phyloP scores from a whole-genome alignment of 2,888 invertebrate species.

The Nematopogon swammerdamellus region DNA sequence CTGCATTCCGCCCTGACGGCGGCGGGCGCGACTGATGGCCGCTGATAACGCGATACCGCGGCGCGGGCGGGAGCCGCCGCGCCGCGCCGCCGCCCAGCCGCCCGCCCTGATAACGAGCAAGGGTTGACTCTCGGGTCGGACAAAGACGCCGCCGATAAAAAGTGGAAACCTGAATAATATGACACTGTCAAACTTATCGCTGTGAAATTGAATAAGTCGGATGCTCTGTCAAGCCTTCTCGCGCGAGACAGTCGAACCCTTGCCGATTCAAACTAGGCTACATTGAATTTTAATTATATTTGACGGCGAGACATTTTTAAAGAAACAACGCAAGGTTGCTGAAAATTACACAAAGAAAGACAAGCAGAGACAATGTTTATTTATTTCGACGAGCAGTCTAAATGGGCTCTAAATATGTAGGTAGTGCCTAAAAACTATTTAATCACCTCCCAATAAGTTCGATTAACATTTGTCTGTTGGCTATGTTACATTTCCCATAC shows the following conservation, averaged over 20 bases:
- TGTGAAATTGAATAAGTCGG: not conserved
- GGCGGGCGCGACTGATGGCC: not conserved
- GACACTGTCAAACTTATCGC: not conserved
- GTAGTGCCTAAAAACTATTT: too few relatives aligned
- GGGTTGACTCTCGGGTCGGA: not conserved
- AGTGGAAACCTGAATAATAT: not conserved
- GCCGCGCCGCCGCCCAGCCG: too few relatives aligned
- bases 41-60: not conserved
- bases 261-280: not conserved
- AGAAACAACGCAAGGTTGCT: too few relatives aligned
- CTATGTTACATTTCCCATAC: too few relatives aligned
- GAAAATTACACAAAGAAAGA: too few relatives aligned
- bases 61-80: not conserved
- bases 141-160: not conserved
- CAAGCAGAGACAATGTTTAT: too few relatives aligned
- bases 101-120: not conserved
- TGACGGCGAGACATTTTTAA: too few relatives aligned
- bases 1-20: not conserved
- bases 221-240: not conserved
- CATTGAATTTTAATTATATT: too few relatives aligned
- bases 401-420: too few relatives aligned
- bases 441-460: too few relatives aligned
- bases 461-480: too few relatives aligned
- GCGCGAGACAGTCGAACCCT: not conserved
- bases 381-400: too few relatives aligned